Base-by-base conservation (phyloP, 1,140 invertebrate species). In the Aphelenchoides fujianensis region DNA sequence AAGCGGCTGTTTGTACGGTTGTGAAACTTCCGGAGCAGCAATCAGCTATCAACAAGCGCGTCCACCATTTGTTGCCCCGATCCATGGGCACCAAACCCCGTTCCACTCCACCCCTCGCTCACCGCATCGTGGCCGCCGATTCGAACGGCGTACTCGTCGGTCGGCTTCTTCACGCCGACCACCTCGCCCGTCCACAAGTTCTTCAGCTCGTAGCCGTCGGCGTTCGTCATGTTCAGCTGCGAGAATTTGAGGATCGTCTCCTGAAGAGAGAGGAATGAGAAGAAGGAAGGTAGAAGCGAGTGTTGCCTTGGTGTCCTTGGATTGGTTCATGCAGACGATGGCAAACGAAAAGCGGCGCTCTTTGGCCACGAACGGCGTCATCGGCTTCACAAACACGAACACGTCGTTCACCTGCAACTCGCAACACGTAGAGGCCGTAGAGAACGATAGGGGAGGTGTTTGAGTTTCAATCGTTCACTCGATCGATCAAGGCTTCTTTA, bases 171-270 rank as follows among this genome's bases (percentile, higher is more conserved):
- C 7, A 19, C 19, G 28, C 59, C 55, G 0, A 67, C 3, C 12
- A 19, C 30, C 23, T 64, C 16, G 53, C 64, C 64, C 0, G 30
- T 67, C 64, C 64, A 67, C 3, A 67, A 16, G 35, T 67, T 16
- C 7, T 2, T n/a, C n/a, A 67, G 19, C 3, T 37, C 2, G 35
- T 67, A 67, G 27, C 64, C 64, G 23, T 54, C 7, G n/a, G 19
- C 31, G n/a, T 54, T 67, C 3, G 2, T 64, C 27, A 67, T 48
- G 19, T 59, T 19, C 55, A 59, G 55, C 7, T 59, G 5, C 12
- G 28, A 30, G 23, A 59, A 59, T 59, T 23, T 5, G 5, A 59
- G 7, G 34, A 32, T 59, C 34, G 19, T 5, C 5, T 5, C 7
- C 55, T 59, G 55, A n/a, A n/a, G n/a, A n/a, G n/a, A n/a, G n/a